Percentiles rank a stretch among this genome's conserved stretches.
Evolutionary conservation across 1,140 invertebrate genomes (phyloP).

Genomic region (Xylocopa sonorina): DNA sequence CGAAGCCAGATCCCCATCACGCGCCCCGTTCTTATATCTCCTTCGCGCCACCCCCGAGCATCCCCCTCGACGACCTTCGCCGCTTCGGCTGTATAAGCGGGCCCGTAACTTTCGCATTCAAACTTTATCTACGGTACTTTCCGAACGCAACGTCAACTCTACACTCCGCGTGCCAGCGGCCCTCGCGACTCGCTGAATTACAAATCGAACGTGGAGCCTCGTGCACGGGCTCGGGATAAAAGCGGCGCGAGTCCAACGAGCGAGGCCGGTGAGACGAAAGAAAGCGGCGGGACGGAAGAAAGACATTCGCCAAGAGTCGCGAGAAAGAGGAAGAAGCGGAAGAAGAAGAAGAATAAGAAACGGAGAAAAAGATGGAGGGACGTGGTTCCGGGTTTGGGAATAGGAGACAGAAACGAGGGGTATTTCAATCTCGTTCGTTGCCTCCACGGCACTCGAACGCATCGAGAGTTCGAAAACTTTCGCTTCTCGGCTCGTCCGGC

Average conservation of each 20-base stretch:
- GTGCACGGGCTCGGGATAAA: conserved; percentile 42
- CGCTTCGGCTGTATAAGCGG: conserved; percentile 30
- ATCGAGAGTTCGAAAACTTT: conserved; percentile 61
- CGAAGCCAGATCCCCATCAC: conserved; percentile 46
- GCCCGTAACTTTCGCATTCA: conserved; percentile 56
- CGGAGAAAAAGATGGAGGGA: background rate
- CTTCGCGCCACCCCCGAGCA: background rate
- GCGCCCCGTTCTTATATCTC: conserved; percentile 36
- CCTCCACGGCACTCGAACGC: conserved; percentile 18
- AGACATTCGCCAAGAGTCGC: too few relatives aligned
- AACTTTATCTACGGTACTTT: conserved; percentile 64
- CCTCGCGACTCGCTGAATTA: conserved; percentile 55
- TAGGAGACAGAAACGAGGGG: conserved; percentile 30
- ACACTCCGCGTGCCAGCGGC: conserved; percentile 24
- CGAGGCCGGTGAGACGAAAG: background rate
- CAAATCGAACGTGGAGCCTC: conserved; percentile 58
- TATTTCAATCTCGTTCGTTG: conserved; percentile 64
- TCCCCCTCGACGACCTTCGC: conserved; percentile 2
- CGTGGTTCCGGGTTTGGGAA: background rate
- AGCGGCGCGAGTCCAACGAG: conserved; percentile 15
- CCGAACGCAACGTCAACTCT: conserved; percentile 55
- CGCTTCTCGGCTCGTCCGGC: conserved; percentile 57
- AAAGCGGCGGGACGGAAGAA: background rate
- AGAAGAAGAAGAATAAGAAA: conserved; percentile 21
- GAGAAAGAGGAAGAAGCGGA: background rate